Evolutionary conservation across 2,113 vertebrate genomes (phyloP), one percentile per base, ranked within the genome.

Genomic region (Hippocampus comes): DNA sequence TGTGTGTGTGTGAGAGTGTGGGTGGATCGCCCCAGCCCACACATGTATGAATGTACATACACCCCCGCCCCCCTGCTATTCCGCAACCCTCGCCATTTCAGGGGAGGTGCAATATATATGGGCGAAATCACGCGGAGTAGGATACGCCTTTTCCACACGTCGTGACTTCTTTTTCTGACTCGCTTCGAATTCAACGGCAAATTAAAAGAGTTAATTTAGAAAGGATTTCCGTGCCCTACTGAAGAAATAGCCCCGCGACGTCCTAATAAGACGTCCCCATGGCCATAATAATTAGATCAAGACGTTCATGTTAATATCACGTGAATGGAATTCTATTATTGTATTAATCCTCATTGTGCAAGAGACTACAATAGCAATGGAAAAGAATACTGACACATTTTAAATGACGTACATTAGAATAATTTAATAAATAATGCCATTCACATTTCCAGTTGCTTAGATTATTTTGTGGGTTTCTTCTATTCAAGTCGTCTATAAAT

Each of bases 41-140:
- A 59, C 56, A n/a, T 21, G 34, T 41, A 34, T 25, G 42, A 27
- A 66, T 27, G 64, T 66, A 66, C 42, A 66, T 21, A 15, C 14
- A 66, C 42, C 4, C n/a, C 64, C n/a, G 15, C 14, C 38, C 46
- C 42, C 46, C 63, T 14, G 64, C 23, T 30, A 6, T 42, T 15
- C 38, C 55, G 20, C 61, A 76, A 81, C 48, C n/a, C 42, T 38
- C 80, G 75, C 78, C 81, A 80, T 69, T 49, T 75, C 20, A 49
- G 60, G 2, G 59, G 73, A 61, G 68, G 60, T 38, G 42, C 20
- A 38, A 53, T 57, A 3, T 18, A 38, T 48, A 48, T 73, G 56
- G 43, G 71, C 56, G 70, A 61, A 68, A 56, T 67, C 66, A 17
- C 23, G 43, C 6, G 41, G 5, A 15, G 27, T 17, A 34, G 59